Evolutionary conservation across 2,113 vertebrate species (phyloP), one percentile per base, ranked within the genome.

Genomic region (Caracal caracal): DNA sequence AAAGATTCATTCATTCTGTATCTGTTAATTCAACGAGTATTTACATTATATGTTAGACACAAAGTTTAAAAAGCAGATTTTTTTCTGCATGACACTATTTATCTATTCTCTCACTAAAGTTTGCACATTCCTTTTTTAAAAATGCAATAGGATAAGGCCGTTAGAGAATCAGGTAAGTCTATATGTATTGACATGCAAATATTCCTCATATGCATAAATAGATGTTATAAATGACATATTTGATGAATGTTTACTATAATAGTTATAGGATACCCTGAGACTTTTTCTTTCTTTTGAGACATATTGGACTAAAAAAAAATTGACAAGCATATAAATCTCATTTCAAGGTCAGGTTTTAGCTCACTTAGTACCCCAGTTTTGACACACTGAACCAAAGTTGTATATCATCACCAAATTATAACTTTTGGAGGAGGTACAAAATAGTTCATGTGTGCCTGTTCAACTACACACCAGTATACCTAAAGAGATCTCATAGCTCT

Each of bases 261-360:
- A 49, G n/a, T 76, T 70, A 71, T 10, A 43, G 30, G 7, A 28
- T 37, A 75, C 10, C 28, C 37, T 61, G 53, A 89, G 68, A 33
- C 47, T 78, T 87, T 95, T 95, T 80, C 47, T 93, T 92, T 35
- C 79, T 85, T 76, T 91, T 70, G 71, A 65, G 26, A 43, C 66
- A 40, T 61, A 70, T 16, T 51, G 68, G 94, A 94, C 37, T n/a
- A 59, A 93, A 49, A 80, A 51, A 53, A 87, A 85, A 79, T 47
- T 49, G 75, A 3, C 8, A 76, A 30, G 68, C 19, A 84, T 56
- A 63, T 40, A 86, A 88, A 63, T 81, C 68, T 33, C 53, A 87
- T n/a, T 35, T 61, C 40, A 40, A 70, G 83, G 30, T 91, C n/a
- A 80, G 56, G 9, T 71, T 80, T 95, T 89, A 82, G 61, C 51